Evolutionary conservation across 2,113 vertebrate genomes (phyloP).

Genomic region (Platichthys flesus): DNA sequence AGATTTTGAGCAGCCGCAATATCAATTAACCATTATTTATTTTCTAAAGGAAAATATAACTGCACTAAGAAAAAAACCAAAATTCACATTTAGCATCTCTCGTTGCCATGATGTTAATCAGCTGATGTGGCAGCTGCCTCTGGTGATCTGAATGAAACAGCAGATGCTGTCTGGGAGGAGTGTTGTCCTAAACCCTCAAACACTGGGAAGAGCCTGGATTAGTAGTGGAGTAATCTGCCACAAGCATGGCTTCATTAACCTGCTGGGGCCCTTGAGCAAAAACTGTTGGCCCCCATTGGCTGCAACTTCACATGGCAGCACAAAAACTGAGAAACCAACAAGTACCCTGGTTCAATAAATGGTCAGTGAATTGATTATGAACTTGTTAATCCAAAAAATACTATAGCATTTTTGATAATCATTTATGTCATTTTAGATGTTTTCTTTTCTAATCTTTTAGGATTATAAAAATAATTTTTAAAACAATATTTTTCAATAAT

Average conservation of each 20-base stretch:
- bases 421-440: too few species aligned
- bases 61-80: not conserved
- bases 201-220: conserved; percentile 26
- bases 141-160: not conserved
- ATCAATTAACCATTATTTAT: not conserved
- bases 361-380: not conserved
- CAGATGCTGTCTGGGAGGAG: conserved; percentile 32
- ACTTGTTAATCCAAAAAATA: not conserved
- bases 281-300: not conserved
- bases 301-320: not conserved
- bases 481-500: too few species aligned
- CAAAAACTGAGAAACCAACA: too few species aligned
- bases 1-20: not conserved
- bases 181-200: conserved; percentile 22
- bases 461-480: too few species aligned
- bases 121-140: not conserved
- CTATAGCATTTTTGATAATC: too few species aligned
- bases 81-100: not conserved
- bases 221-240: conserved; percentile 17
- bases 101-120: not conserved
- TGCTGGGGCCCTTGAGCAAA: not conserved
- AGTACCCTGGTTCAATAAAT: not conserved
- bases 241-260: not conserved
- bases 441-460: too few species aligned
- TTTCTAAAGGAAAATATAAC: not conserved